Conservation (phyloP, 2,797 vertebrate species). For the Pangasius sanitwongsei region DNA sequence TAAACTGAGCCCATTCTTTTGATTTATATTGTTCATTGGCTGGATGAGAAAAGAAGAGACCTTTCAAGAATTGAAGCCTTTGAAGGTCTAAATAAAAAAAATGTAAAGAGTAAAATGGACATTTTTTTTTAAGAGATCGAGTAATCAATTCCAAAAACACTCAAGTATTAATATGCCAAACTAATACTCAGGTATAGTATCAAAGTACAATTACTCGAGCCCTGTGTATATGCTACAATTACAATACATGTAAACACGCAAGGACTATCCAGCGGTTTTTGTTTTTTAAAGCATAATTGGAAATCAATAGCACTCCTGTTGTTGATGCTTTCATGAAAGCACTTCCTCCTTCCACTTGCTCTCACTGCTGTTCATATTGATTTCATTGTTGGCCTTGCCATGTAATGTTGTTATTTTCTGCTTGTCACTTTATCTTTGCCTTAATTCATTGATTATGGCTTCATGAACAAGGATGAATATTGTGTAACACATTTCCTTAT, state of each 20-base stretch:
- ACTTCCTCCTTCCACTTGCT: constrained; percentile 24
- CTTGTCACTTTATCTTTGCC: constrained; percentile 36
- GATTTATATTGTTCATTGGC: not conserved
- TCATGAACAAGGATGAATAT: constrained; percentile 21
- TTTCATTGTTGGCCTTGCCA: constrained; percentile 45
- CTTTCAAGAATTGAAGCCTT: not conserved
- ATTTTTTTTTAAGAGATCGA: not conserved
- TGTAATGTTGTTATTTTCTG: constrained; percentile 34
- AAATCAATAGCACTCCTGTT: constrained; percentile 58
- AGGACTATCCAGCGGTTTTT: constrained; percentile 18
- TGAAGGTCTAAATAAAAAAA: not conserved
- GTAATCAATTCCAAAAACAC: not conserved
- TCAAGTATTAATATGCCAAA: not conserved
- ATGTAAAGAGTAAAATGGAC: not conserved
- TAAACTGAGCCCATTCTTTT: not conserved
- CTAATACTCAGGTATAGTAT: not conserved
- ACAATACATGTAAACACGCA: not conserved
- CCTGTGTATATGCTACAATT: not conserved
- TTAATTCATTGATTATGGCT: constrained; percentile 44
- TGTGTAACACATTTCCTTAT: not conserved
- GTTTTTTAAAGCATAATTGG: constrained; percentile 39
- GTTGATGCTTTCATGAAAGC: constrained; percentile 52
- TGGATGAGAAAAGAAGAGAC: not conserved
- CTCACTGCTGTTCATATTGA: constrained; percentile 49
- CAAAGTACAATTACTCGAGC: not conserved